Percentiles rank a stretch among this genome's conserved stretches.
Conservation (phyloP, 2,888 invertebrate species). For the Hofmannophila pseudospretella region DNA sequence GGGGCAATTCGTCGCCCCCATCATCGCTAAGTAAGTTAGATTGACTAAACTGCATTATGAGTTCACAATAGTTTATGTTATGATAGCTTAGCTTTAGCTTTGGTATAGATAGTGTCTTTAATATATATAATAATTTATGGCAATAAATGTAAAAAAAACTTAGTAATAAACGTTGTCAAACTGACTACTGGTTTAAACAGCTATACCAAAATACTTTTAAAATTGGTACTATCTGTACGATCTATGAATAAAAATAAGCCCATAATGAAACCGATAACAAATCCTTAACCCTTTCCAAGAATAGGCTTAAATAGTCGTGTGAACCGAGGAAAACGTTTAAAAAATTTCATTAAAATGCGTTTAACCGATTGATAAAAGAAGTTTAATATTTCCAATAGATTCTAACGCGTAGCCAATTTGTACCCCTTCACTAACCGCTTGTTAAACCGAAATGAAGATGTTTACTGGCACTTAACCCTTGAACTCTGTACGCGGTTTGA, state of each 20-base stretch:
- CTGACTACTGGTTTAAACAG: no score
- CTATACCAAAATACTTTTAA: not conserved
- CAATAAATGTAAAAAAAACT: no score
- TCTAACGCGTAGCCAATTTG: slow-evolving; percentile 31
- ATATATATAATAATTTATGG: no score
- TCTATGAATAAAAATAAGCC: slow-evolving; percentile 14
- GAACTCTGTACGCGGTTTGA: slow-evolving; percentile 29
- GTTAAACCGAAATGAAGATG: slow-evolving; percentile 63
- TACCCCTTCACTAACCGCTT: slow-evolving; percentile 48
- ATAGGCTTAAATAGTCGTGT: slow-evolving; percentile 41
- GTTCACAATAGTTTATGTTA: not conserved
- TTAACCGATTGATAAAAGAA: slow-evolving; percentile 32
- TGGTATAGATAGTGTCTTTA: no score
- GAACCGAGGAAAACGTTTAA: slow-evolving; percentile 32
- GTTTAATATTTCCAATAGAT: slow-evolving; percentile 27
- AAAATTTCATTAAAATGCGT: slow-evolving; percentile 39
- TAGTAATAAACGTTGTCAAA: no score
- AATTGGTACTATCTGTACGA: slow-evolving; percentile 14
- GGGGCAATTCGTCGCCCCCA: slow-evolving; percentile 65
- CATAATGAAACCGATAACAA: slow-evolving; percentile 24
- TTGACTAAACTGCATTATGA: slow-evolving; percentile 29
- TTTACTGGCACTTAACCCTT: slow-evolving; percentile 70
- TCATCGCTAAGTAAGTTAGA: slow-evolving; percentile 49
- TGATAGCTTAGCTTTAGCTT: no score
- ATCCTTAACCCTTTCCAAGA: slow-evolving; percentile 20